Percentiles rank a stretch among this genome's conserved stretches.
Conservation (phyloP, 2,888 invertebrate genomes). For the Agrilus cyanescens region DNA sequence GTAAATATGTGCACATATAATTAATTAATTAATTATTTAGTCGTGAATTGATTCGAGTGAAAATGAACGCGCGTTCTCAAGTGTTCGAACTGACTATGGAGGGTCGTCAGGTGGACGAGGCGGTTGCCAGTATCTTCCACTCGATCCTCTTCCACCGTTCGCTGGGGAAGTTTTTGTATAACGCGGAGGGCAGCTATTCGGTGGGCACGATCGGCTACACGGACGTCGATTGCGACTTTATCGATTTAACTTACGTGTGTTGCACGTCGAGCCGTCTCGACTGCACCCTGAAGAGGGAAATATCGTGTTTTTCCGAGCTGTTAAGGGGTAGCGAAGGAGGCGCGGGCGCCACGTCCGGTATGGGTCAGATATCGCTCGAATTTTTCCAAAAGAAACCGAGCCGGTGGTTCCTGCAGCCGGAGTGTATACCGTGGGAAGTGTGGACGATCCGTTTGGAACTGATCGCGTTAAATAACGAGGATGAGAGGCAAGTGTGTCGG, state of each 20-base stretch:
- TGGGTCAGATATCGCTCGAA: constrained; percentile 83
- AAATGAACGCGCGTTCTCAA: constrained; percentile 72
- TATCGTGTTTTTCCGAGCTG: constrained; percentile 66
- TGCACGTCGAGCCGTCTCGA: constrained; percentile 74
- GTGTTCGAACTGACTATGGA: constrained; percentile 76
- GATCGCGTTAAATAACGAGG: constrained; percentile 72
- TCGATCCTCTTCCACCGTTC: constrained; percentile 84
- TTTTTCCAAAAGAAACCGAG: constrained; percentile 88
- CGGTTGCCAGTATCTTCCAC: constrained; percentile 83
- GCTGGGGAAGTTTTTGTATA: constrained; percentile 88
- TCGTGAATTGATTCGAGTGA: constrained; percentile 16
- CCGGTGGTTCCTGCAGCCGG: constrained; percentile 82
- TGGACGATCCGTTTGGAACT: constrained; percentile 93
- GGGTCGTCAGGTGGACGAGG: constrained; percentile 85
- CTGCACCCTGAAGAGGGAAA: constrained; percentile 59
- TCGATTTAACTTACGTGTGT: constrained; percentile 95
- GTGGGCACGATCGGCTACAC: constrained; percentile 92
- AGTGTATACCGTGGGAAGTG: constrained; percentile 96
- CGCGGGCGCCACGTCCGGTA: constrained; percentile 46
- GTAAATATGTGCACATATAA: too few species aligned
- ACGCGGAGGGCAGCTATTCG: constrained; percentile 87
- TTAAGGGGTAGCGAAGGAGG: constrained; percentile 56
- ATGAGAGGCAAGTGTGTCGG: constrained; percentile 74
- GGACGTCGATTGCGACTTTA: constrained; percentile 95
- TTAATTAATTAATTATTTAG: too few species aligned